Conservation (phyloP, 2,113 vertebrate species). For the Prunella himalayana region DNA sequence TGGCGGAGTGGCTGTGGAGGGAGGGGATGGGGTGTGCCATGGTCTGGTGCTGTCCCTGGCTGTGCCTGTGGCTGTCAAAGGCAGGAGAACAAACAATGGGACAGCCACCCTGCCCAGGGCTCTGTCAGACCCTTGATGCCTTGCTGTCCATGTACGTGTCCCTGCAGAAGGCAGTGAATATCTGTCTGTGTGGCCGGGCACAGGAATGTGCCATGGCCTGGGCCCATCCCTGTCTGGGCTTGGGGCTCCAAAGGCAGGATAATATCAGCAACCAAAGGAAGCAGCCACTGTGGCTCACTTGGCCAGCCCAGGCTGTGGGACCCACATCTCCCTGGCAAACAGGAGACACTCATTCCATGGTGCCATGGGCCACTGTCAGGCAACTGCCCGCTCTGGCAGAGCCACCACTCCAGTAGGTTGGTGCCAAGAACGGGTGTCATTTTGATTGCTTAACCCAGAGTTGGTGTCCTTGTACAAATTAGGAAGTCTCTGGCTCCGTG, state of each 20-base stretch:
- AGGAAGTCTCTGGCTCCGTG: neutral
- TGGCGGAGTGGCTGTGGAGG: neutral
- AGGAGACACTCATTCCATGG: neutral
- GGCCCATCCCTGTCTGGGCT: neutral
- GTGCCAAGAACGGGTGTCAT: neutral
- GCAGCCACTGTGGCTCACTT: neutral
- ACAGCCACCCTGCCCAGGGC: neutral
- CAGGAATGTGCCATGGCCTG: neutral
- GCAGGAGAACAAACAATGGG: neutral
- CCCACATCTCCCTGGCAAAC: neutral
- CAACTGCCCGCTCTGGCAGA: neutral
- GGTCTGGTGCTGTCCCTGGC: neutral
- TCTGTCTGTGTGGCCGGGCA: neutral
- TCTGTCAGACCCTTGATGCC: neutral
- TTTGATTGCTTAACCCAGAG: neutral
- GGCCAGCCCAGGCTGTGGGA: neutral
- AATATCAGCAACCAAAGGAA: neutral
- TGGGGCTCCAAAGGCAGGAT: neutral
- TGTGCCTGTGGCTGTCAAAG: neutral
- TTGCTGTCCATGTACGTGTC: neutral
- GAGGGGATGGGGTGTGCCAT: neutral
- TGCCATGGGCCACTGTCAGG: neutral
- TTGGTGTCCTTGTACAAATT: neutral
- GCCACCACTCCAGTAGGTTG: neutral
- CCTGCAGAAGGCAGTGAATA: neutral